Evolutionary conservation across 2,888 invertebrate species (phyloP), one percentile per base, ranked within the genome.

Genomic region (Perizoma affinitatum): DNA sequence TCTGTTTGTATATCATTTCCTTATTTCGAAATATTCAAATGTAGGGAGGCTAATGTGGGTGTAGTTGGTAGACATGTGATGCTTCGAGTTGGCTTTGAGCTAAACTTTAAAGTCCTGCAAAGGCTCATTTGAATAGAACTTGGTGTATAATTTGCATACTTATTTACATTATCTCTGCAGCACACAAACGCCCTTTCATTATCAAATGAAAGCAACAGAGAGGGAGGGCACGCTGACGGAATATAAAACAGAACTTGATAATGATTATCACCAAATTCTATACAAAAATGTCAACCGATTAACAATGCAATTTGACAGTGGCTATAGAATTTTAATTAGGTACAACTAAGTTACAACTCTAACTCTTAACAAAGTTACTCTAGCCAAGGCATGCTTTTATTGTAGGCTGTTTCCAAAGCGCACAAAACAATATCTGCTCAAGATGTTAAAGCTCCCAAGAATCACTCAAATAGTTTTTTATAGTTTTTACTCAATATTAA

Each of bases 101-200:
- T 78, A 86, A 89, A 87, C 86, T 89, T 88, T 85, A 86, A 86
- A 87, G 86, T 87, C 83, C 82, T 83, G 81, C 87, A 87, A 86
- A 87, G 87, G 87, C 88, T 90, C 87, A 90, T 90, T 89, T 89
- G 86, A 88, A 88, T 88, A 83, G 82, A 88, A 89, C 85, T 90
- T 84, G 81, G 86, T 83, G 83, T 86, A 83, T 84, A 87, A 92
- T 91, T 92, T 90, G 90, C 91, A 90, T 92, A 89, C 88, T 86
- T 92, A 91, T 92, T 92, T 91, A 89, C 90, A 92, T 91, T 91
- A 92, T 91, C 91, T 91, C 82, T 88, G 90, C 88, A 87, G 82
- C 86, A 88, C 91, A 90, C 91, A 89, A 90, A 88, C 87, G 81
- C 83, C 89, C 88, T 88, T 90, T 90, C 88, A 90, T 92, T 91